Evolutionary conservation across 1,140 invertebrate genomes (phyloP).

Genomic region (Lanistes nyassanus): DNA sequence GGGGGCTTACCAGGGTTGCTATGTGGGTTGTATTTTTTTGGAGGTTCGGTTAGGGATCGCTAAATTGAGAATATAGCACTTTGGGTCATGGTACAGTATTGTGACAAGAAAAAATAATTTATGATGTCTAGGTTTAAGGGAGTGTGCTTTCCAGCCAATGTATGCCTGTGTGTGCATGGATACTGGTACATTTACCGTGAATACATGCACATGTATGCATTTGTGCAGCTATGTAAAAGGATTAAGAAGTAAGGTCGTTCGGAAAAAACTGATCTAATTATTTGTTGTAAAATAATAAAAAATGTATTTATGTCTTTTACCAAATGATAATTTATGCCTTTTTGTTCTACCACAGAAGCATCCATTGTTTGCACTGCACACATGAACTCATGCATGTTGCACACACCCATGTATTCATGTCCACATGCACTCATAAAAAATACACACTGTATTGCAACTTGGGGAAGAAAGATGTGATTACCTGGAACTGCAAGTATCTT

Average conservation of each 20-base stretch:
- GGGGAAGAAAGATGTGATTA: neutral
- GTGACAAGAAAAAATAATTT: neutral
- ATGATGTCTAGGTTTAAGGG: neutral
- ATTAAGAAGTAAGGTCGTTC: neutral
- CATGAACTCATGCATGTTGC: neutral
- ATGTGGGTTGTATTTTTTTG: no score
- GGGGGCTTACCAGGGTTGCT: no score
- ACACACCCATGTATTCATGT: slow-evolving; percentile 1
- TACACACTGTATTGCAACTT: neutral
- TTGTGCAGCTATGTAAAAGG: neutral
- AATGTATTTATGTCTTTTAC: neutral
- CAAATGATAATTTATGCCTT: neutral
- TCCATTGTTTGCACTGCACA: neutral
- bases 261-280: neutral
- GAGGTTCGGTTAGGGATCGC: no score
- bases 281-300: neutral
- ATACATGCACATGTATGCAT: neutral
- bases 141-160: neutral
- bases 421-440: neutral
- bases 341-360: neutral
- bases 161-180: neutral
- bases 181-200: neutral
- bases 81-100: no score
- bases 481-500: neutral
- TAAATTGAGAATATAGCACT: no score